Evolutionary conservation across 2,113 vertebrate species (phyloP).

Genomic region (Tringa solitaria): DNA sequence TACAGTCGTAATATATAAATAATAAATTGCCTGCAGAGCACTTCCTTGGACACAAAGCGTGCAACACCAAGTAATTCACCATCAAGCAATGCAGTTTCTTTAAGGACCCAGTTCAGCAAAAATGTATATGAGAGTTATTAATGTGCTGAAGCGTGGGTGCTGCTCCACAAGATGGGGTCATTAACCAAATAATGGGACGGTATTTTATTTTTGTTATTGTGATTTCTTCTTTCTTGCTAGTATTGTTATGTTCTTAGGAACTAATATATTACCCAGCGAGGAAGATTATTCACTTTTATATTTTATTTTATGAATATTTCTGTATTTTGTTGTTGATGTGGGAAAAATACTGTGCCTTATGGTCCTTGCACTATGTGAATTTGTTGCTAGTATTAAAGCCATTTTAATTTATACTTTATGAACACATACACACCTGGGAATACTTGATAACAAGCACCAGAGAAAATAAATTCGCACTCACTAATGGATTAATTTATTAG

Average conservation of each 20-base stretch:
- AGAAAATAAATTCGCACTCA: conserved; percentile 26
- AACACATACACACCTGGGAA: conserved; percentile 41
- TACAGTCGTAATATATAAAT: accelerated
- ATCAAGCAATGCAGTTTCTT: neutral
- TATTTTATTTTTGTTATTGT: neutral
- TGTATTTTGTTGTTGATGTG: neutral
- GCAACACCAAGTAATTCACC: neutral
- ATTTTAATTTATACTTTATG: conserved; percentile 54
- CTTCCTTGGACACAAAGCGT: neutral
- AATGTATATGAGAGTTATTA: neutral
- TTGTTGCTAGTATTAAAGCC: conserved; percentile 39
- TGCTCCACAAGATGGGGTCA: conserved; percentile 3
- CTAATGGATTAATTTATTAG: conserved; percentile 65
- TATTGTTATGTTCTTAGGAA: neutral
- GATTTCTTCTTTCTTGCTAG: neutral
- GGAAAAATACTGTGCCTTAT: conserved; percentile 15
- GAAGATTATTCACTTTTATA: conserved; percentile 23
- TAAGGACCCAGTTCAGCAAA: neutral
- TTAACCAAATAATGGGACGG: neutral
- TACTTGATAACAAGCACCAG: conserved; percentile 37
- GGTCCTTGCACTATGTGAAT: neutral
- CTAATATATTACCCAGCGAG: neutral
- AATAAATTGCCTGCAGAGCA: neutral
- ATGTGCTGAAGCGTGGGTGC: neutral
- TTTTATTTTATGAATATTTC: conserved; percentile 9